Evolutionary conservation across 2,113 vertebrate species (phyloP).

Genomic region (Gila orcuttii): DNA sequence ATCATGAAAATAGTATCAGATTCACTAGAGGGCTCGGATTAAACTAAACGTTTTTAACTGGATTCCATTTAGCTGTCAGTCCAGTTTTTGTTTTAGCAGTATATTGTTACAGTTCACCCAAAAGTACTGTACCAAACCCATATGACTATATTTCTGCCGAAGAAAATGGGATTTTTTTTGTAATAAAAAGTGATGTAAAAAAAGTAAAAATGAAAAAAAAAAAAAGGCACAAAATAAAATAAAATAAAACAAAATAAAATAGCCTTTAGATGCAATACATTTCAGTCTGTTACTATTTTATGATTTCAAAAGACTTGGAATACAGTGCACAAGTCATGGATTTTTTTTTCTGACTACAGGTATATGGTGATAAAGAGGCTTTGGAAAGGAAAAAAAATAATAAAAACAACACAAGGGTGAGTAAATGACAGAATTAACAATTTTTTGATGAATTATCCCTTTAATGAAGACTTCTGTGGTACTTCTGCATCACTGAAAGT

Average conservation of each 20-base stretch:
- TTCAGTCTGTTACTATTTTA: too few relatives aligned
- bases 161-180: neutral
- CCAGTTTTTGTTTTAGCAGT: neutral
- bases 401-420: neutral
- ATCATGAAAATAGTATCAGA: slow-evolving; percentile 37
- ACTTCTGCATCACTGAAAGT: neutral
- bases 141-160: neutral
- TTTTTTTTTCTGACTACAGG: too few relatives aligned
- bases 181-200: too few relatives aligned
- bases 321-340: too few relatives aligned
- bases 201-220: too few relatives aligned
- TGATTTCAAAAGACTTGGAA: too few relatives aligned
- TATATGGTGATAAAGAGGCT: too few relatives aligned
- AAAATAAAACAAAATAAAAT: too few relatives aligned
- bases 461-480: neutral
- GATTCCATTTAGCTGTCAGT: neutral
- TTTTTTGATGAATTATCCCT: neutral
- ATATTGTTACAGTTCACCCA: neutral
- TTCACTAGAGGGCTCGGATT: slow-evolving; percentile 1
- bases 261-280: too few relatives aligned
- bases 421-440: neutral
- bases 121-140: neutral
- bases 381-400: neutral
- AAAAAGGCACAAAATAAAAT: too few relatives aligned
- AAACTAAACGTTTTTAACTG: slow-evolving; percentile 2